These are phyloP conservation scores for Oxycera nigricornis DNA, from an alignment of 2,888 invertebrate species.

Conservation along the genomic window DNA sequence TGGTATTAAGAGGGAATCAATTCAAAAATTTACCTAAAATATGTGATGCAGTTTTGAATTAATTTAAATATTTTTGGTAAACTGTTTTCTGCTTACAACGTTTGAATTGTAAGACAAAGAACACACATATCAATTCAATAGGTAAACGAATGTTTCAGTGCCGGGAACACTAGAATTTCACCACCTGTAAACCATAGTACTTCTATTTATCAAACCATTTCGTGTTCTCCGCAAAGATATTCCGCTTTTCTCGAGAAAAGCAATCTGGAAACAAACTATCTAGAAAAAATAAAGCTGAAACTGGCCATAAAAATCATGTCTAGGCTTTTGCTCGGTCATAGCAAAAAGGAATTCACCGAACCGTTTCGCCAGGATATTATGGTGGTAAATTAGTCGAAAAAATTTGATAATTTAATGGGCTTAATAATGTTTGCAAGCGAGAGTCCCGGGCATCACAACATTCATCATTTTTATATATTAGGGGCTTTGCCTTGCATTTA, in stretches of 20 bases:
- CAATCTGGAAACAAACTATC: not conserved
- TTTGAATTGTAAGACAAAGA: too few relatives aligned
- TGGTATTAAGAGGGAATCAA: too few relatives aligned
- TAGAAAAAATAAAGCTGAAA: not conserved
- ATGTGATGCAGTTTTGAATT: too few relatives aligned
- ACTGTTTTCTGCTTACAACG: too few relatives aligned
- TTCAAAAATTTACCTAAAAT: too few relatives aligned
- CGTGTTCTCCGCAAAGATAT: too few relatives aligned
- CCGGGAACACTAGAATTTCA: not conserved
- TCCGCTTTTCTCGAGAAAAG: not conserved
- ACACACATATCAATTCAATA: too few relatives aligned
- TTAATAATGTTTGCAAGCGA: constrained; percentile 46
- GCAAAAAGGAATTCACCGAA: constrained; percentile 8
- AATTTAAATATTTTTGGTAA: too few relatives aligned
- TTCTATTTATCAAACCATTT: not conserved
- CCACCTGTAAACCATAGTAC: not conserved
- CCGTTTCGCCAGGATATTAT: not conserved
- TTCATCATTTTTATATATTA: constrained; percentile 46
- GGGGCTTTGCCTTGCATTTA: constrained; percentile 42
- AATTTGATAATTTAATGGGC: constrained; percentile 47
- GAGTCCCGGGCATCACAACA: constrained; percentile 26
- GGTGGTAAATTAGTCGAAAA: constrained; percentile 47
- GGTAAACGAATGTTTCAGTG: not conserved
- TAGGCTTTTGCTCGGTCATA: not conserved
- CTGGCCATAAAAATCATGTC: constrained; percentile 1